Evolutionary conservation across 2,888 invertebrate genomes (phyloP), one percentile per base, ranked within the genome.

Genomic region (Ceratothoa steindachneri): DNA sequence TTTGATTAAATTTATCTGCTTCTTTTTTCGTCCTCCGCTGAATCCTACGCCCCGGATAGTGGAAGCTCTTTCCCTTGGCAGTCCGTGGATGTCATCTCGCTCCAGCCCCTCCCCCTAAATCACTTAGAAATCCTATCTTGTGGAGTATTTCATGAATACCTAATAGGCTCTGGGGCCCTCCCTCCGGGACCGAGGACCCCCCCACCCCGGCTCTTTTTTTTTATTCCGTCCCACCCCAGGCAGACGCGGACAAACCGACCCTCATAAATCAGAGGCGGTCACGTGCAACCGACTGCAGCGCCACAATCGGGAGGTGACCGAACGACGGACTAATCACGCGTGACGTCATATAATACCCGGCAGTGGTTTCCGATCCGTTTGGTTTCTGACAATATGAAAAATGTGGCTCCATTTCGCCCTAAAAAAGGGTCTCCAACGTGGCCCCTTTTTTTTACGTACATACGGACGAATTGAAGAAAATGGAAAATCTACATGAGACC

Each of bases 291-390:
- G 71, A 74, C 71, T 68, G 51, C 71, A 51, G 71, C 71, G 74
- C 74, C 71, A 64, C 71, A 64, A 65, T 52, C 51, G 74, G 71
- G 55, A 30, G 73, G 74, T 64, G 74, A 71, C 68, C 71, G 65
- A 60, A 64, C 69, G 29, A 71, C 74, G 71, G 68, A 74, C 74
- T 74, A 74, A 74, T 74, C 74, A 74, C 74, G 71, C 74, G 31
- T 71, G 74, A 71, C 74, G 74, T 74, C 74, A 74, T 74, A 60
- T 60, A 24, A 60, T 60, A 60, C 9, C 60, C 60, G 22, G 22
- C 22, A 12, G 60, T 24, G 60, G 60, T 60, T 60, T 60, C 60
- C 60, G 27, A 60, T 60, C 60, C 60, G 60, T 60, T 60, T 60
- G 60, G 22, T 24, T 24, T 60, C 24, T 60, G n/a, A 22, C 60